Evolutionary conservation across 2,888 invertebrate species (phyloP).

Genomic region (Drosophila affinis): DNA sequence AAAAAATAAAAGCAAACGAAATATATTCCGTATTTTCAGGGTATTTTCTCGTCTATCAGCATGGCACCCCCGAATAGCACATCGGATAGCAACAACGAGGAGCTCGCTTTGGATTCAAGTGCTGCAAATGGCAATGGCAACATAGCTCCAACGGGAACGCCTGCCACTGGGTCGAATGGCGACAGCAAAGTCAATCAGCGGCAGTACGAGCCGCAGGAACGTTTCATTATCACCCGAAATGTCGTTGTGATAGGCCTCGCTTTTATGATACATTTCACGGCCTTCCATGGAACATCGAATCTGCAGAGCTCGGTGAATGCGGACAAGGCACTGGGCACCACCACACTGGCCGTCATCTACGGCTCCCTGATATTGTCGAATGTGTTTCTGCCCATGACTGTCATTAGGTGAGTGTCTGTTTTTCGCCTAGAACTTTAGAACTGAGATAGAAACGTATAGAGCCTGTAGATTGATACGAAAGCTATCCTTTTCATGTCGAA

Average conservation of each 20-base stretch:
- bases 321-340: slow-evolving; percentile 92
- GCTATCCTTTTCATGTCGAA: too few species aligned
- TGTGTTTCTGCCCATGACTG: slow-evolving; percentile 92
- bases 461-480: too few species aligned
- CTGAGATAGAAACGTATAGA: too few species aligned
- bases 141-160: background rate
- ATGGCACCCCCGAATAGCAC: slow-evolving; percentile 47
- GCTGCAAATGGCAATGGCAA: slow-evolving; percentile 23
- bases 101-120: slow-evolving; percentile 56
- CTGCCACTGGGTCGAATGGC: slow-evolving; percentile 20
- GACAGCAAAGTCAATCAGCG: slow-evolving; percentile 47
- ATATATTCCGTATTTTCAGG: background rate
- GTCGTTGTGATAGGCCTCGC: slow-evolving; percentile 93
- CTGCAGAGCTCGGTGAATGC: slow-evolving; percentile 93
- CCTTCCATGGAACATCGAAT: slow-evolving; percentile 93
- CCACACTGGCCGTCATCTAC: slow-evolving; percentile 93
- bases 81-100: slow-evolving; percentile 53
- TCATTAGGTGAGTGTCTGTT: slow-evolving; percentile 88
- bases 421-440: too few species aligned
- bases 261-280: slow-evolving; percentile 96
- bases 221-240: slow-evolving; percentile 92
- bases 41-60: background rate
- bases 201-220: slow-evolving; percentile 86
- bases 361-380: slow-evolving; percentile 94
- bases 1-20: background rate